Evolutionary conservation across 2,113 vertebrate genomes (phyloP), one percentile per base, ranked within the genome.

Genomic region (western clawed frog (Xenopus tropicalis)): DNA sequence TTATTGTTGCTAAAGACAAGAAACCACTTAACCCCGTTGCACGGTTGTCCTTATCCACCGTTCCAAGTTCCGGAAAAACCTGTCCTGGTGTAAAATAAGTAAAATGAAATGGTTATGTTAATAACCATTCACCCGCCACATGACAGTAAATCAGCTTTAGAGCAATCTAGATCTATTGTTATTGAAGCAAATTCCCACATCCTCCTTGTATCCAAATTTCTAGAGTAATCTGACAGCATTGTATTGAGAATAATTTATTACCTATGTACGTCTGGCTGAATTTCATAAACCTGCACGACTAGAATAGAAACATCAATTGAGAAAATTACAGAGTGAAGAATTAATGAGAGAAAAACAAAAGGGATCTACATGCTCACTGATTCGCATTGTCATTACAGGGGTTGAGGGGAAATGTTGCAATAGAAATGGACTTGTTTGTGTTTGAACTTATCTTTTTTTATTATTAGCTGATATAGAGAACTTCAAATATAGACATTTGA

Each of bases 1-100:
- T 93, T 91, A 90, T 91, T 91, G 86, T 86, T 91, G 83, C 87
- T 87, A 85, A 88, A 89, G 88, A 89, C 88, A 90, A 89, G 89
- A 86, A 91, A 85, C 80, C 86, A 92, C 86, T 92, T 92, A 91
- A 92, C 90, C 88, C 91, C 91, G 87, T 83, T 88, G 79, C 87
- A 79, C 87, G 82, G 88, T 87, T 88, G 83, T 90, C 89, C 89
- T 90, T 86, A 89, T 84, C 81, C 81, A 81, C 83, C 87, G 81
- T 86, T 88, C 82, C 88, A 88, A 88, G 89, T 89, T 87, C 78
- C 64, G 84, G 84, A 84, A 90, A 86, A 86, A 89, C 84, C 87
- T 85, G 88, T 79, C 85, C 82, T 86, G 89, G 87, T 88, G 90
- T 88, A 90, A 91, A 91, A 91, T 89, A 88, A 91, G 86, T 86